Conservation (phyloP, 2,113 vertebrate species). For the Rynchops niger region DNA sequence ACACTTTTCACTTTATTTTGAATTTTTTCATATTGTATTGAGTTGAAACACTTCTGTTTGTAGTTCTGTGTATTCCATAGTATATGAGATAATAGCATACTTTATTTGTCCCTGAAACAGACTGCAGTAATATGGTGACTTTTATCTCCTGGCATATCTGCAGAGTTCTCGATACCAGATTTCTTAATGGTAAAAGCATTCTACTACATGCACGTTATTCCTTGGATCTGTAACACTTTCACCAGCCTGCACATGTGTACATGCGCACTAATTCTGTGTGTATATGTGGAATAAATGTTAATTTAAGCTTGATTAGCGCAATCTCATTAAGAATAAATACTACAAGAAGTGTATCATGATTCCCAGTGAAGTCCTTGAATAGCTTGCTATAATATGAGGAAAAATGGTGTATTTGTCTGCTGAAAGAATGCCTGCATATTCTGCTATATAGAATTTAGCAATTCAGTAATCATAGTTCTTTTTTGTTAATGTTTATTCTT, state of each 20-base stretch:
- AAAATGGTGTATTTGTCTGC: not conserved
- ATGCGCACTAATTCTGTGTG: not conserved
- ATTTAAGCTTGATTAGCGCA: slow-evolving; percentile 29
- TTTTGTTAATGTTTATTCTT: not conserved
- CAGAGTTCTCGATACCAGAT: not conserved
- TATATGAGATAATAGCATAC: slow-evolving; percentile 45
- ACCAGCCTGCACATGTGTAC: not conserved
- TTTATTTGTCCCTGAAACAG: slow-evolving; percentile 65
- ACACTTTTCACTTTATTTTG: slow-evolving; percentile 77
- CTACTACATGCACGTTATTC: not conserved
- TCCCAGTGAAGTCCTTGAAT: slow-evolving; percentile 15
- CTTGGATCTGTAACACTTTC: not conserved
- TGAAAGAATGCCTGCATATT: not conserved
- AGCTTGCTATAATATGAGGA: not conserved
- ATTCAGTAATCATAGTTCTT: not conserved
- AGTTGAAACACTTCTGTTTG: slow-evolving; percentile 79
- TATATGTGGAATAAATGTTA: not conserved
- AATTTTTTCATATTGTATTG: slow-evolving; percentile 76
- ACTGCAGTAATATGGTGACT: not conserved
- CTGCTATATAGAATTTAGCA: not conserved
- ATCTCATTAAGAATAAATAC: slow-evolving; percentile 44
- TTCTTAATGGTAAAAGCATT: not conserved
- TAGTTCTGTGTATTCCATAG: slow-evolving; percentile 53
- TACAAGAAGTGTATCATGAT: not conserved
- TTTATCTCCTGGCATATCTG: slow-evolving; percentile 34